phyloP scores from a whole-genome alignment of 1,140 invertebrate species.

The Bombus sibiricus region DNA sequence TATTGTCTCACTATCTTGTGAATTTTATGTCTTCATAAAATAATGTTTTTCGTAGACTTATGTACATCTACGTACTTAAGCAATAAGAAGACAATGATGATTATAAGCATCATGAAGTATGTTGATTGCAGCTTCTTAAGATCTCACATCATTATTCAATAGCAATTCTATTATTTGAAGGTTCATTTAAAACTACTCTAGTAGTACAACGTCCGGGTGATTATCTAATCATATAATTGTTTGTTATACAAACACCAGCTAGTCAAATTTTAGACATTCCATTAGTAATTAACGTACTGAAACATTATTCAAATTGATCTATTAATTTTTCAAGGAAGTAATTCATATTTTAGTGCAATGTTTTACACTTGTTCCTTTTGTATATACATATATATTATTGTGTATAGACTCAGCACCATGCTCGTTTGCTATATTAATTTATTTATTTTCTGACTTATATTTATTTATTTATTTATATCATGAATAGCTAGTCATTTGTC shows the following conservation, averaged over 20 bases:
- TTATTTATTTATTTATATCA: slow-evolving; percentile 40
- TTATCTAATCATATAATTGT: slow-evolving; percentile 56
- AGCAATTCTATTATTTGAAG: slow-evolving; percentile 37
- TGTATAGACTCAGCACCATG: slow-evolving; percentile 33
- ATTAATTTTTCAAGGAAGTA: slow-evolving; percentile 44
- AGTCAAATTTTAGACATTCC: slow-evolving; percentile 58
- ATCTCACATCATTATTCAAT: slow-evolving; percentile 36
- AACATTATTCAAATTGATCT: slow-evolving; percentile 36
- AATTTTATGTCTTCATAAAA: slow-evolving; percentile 24
- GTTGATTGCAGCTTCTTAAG: slow-evolving; percentile 40
- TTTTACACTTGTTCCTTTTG: slow-evolving; percentile 64
- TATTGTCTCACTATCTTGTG: slow-evolving; percentile 10
- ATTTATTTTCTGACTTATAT: slow-evolving; percentile 34
- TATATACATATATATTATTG: slow-evolving; percentile 64
- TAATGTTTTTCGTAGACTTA: slow-evolving; percentile 29
- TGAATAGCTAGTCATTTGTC: slow-evolving; percentile 49
- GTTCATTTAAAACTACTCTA: slow-evolving; percentile 45
- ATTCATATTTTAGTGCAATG: slow-evolving; percentile 73
- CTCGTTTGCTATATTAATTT: slow-evolving; percentile 43
- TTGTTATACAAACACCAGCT: slow-evolving; percentile 67
- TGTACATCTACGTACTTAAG: slow-evolving; percentile 39
- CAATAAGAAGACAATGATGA: slow-evolving; percentile 49
- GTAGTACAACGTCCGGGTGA: slow-evolving; percentile 42
- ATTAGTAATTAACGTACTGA: slow-evolving; percentile 35
- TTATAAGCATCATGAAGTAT: slow-evolving; percentile 33